phyloP scores from a whole-genome alignment of 1,140 invertebrate species.

The Copidosoma floridanum region DNA sequence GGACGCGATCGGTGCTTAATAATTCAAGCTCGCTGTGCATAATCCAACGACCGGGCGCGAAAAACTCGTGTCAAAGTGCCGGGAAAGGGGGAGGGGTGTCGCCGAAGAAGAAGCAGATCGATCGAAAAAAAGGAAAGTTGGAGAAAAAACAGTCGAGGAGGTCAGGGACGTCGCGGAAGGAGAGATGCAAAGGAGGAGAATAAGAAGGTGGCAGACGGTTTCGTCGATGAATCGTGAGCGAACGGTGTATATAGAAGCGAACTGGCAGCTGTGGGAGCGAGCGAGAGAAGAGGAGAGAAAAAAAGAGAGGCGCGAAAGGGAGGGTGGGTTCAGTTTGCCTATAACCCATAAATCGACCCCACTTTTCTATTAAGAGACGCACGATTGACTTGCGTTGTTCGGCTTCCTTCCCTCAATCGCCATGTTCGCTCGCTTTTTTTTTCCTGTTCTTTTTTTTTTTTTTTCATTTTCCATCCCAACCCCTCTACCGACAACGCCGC shows the following conservation, averaged over 20 bases:
- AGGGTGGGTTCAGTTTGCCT: conserved; percentile 45
- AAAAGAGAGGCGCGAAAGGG: conserved; percentile 26
- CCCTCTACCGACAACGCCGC: conserved; percentile 1
- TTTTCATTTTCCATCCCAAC: conserved; percentile 12
- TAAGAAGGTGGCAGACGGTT: conserved; percentile 34
- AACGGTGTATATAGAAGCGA: not conserved
- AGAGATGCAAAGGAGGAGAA: conserved; percentile 32
- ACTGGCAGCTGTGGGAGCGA: conserved; percentile 25
- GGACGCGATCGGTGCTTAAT: not conserved
- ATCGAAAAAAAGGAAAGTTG: not conserved
- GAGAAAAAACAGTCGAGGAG: conserved; percentile 28
- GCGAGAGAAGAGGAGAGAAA: conserved; percentile 39
- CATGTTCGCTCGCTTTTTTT: conserved; percentile 14
- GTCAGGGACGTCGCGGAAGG: conserved; percentile 31
- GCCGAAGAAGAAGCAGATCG: not conserved
- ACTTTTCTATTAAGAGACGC: conserved; percentile 56
- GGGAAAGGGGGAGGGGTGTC: not conserved
- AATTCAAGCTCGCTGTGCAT: not conserved
- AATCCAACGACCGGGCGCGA: not conserved
- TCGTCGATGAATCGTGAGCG: conserved; percentile 21
- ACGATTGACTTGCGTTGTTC: conserved; percentile 54
- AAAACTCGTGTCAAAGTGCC: not conserved
- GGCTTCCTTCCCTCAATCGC: conserved; percentile 41
- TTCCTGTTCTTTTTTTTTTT: conserved; percentile 5
- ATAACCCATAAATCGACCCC: conserved; percentile 56